Percentiles rank a stretch among this genome's conserved stretches.
These are phyloP conservation scores for Tragelaphus strepsiceros DNA, from an alignment of 2,113 vertebrate species.

Conservation along the genomic window DNA sequence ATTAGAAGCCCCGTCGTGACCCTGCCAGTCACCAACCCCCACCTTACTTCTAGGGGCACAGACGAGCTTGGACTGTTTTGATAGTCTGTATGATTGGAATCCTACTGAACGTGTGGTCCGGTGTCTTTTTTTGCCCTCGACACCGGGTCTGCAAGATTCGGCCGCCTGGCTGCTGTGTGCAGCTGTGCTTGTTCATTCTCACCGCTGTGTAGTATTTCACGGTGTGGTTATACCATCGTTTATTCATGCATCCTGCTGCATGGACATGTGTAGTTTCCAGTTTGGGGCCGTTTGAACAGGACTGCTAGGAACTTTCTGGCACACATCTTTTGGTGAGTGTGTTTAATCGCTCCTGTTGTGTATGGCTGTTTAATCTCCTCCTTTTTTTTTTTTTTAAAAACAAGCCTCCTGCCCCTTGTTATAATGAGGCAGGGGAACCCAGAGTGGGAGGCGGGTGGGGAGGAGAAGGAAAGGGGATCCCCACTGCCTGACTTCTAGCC, in stretches of 20 bases:
- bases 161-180: not conserved
- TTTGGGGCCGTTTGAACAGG: not conserved
- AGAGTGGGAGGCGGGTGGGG: not conserved
- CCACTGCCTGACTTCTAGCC: not conserved
- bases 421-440: not conserved
- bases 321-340: not conserved
- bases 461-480: not conserved
- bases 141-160: not conserved
- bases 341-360: not conserved
- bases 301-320: not conserved
- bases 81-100: not conserved
- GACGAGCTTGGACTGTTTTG: not conserved
- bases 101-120: not conserved
- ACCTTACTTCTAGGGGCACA: not conserved
- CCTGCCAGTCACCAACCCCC: not conserved
- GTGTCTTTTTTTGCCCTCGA: not conserved
- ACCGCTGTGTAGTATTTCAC: fast-evolving
- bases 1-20: not conserved
- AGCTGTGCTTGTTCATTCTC: not conserved
- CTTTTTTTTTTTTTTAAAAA: not conserved
- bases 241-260: not conserved
- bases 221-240: too few species aligned
- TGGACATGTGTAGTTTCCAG: not conserved
- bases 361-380: not conserved
- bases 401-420: not conserved